Evolutionary conservation across 2,113 vertebrate genomes (phyloP).

Genomic region (Thermophis baileyi): DNA sequence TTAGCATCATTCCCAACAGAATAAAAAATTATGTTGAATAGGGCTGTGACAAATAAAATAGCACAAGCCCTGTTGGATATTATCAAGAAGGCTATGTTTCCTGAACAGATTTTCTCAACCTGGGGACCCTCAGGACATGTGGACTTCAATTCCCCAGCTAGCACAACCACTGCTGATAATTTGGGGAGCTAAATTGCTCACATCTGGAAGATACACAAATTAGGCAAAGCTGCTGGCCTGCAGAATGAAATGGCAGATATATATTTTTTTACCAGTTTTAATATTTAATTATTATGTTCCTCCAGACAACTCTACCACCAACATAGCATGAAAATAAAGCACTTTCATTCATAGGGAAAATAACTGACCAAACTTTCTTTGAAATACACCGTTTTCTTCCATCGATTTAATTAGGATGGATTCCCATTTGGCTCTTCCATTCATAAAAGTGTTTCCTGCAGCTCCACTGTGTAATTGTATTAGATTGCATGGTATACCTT

Average conservation of each 20-base stretch:
- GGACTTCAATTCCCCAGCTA: background rate
- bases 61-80: background rate
- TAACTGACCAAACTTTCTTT: background rate
- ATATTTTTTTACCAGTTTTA: background rate
- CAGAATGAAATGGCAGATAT: background rate
- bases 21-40: background rate
- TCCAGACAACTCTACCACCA: background rate
- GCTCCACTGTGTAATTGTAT: background rate
- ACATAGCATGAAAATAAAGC: background rate
- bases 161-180: background rate
- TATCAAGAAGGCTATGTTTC: background rate
- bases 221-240: background rate
- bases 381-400: background rate
- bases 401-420: background rate
- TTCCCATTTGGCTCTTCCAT: background rate
- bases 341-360: background rate
- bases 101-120: background rate
- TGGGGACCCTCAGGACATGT: background rate
- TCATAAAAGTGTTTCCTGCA: background rate
- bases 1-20: background rate
- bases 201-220: background rate
- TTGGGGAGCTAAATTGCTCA: background rate
- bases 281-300: background rate
- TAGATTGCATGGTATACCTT: background rate
- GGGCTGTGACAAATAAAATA: background rate